phyloP scores from a whole-genome alignment of 2,888 invertebrate species.

The Tachina lurida region DNA sequence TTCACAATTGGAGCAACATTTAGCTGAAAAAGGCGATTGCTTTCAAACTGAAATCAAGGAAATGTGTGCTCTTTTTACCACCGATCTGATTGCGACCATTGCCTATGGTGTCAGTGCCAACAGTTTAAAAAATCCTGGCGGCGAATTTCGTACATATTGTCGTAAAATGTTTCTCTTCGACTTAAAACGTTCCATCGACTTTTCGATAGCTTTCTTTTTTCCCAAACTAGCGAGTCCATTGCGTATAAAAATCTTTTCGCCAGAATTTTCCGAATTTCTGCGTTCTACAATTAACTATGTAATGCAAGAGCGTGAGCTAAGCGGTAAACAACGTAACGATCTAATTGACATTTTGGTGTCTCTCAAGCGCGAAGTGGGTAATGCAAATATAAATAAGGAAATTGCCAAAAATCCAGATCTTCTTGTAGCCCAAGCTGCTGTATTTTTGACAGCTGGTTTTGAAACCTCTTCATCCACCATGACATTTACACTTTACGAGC shows the following conservation, averaged over 20 bases:
- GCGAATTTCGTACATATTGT: constrained; percentile 78
- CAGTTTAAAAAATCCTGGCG: constrained; percentile 78
- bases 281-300: constrained; percentile 81
- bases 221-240: constrained; percentile 78
- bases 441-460: constrained; percentile 81
- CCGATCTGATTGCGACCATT: constrained; percentile 80
- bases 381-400: constrained; percentile 68
- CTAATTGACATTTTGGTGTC: constrained; percentile 84
- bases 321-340: constrained; percentile 82
- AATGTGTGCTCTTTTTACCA: constrained; percentile 77
- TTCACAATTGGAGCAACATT: constrained; percentile 75
- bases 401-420: constrained; percentile 76
- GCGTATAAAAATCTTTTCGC: constrained; percentile 77
- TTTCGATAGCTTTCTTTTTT: constrained; percentile 78
- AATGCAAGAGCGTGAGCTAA: constrained; percentile 81
- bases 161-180: constrained; percentile 75
- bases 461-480: constrained; percentile 83
- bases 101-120: constrained; percentile 81
- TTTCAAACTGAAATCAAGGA: constrained; percentile 78
- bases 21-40: constrained; percentile 65
- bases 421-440: constrained; percentile 80
- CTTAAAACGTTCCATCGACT: constrained; percentile 76
- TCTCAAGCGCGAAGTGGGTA: constrained; percentile 78
- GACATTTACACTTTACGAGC: constrained; percentile 82
- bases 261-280: constrained; percentile 80